phyloP scores from a whole-genome alignment of 2,113 vertebrate species.

The Recurvirostra avosetta region DNA sequence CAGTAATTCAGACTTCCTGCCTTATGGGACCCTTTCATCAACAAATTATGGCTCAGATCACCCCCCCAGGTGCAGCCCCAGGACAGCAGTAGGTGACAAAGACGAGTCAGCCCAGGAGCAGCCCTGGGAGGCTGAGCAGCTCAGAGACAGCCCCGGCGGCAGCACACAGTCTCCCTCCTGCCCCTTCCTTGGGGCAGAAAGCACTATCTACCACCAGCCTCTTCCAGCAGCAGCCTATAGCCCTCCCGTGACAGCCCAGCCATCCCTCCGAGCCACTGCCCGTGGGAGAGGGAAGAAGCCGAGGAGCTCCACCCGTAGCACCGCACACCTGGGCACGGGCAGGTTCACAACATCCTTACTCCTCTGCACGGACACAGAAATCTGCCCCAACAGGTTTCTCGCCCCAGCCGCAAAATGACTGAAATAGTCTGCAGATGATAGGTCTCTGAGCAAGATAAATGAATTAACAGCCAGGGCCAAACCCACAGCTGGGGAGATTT shows the following conservation, averaged over 20 bases:
- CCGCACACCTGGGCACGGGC: slow-evolving; percentile 23
- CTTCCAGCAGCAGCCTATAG: background rate
- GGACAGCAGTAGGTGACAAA: background rate
- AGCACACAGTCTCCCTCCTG: background rate
- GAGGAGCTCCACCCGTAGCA: background rate
- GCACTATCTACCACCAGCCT: rapidly evolving
- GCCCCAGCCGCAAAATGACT: slow-evolving; percentile 19
- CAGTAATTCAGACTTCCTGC: background rate
- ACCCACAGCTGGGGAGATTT: background rate
- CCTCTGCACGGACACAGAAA: background rate
- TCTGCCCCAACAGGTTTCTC: slow-evolving; percentile 32
- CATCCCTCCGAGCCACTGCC: rapidly evolving
- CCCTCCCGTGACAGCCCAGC: background rate
- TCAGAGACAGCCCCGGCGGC: background rate
- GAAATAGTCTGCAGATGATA: slow-evolving; percentile 21
- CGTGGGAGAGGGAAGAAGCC: background rate
- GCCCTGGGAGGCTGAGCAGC: background rate
- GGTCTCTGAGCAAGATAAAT: slow-evolving; percentile 25
- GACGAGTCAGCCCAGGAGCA: background rate
- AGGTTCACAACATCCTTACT: background rate
- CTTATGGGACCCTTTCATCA: slow-evolving; percentile 15
- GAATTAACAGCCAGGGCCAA: slow-evolving; percentile 9
- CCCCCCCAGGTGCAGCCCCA: background rate
- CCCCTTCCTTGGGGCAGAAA: background rate
- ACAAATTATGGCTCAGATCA: background rate